Evolutionary conservation across 2,888 invertebrate genomes (phyloP).

Genomic region (Aricia artaxerxes): DNA sequence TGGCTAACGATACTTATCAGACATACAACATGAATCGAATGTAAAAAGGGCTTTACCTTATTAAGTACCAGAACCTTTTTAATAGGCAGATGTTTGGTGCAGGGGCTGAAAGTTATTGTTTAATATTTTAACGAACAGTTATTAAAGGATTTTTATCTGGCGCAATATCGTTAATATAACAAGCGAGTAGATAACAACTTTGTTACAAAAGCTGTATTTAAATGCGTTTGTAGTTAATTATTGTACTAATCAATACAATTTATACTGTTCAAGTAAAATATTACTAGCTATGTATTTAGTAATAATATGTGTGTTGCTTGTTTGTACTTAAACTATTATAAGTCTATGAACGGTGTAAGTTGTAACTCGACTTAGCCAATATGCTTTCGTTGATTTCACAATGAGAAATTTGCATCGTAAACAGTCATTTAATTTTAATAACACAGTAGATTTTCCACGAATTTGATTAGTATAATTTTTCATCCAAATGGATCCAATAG

Average conservation of each 20-base stretch:
- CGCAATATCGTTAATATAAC: conserved; percentile 1
- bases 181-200: neutral
- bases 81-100: conserved; percentile 4
- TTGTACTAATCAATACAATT: neutral
- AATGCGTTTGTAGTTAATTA: neutral
- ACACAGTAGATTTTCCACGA: too few relatives aligned
- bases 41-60: neutral
- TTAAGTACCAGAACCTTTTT: neutral
- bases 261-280: neutral
- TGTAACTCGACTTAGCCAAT: too few relatives aligned
- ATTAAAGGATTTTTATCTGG: conserved; percentile 2
- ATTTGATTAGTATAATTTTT: neutral
- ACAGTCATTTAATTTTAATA: too few relatives aligned
- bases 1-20: conserved; percentile 3
- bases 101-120: neutral
- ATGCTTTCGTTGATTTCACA: too few relatives aligned
- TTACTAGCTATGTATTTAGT: neutral
- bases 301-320: too few relatives aligned
- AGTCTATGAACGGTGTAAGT: too few relatives aligned
- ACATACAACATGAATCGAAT: neutral
- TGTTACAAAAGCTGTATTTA: neutral
- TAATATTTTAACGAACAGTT: conserved; percentile 19
- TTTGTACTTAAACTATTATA: too few relatives aligned
- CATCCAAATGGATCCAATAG: neutral
- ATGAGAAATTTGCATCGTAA: too few relatives aligned